phyloP scores from a whole-genome alignment of 2,888 invertebrate genomes.

The Spialia ferax region DNA sequence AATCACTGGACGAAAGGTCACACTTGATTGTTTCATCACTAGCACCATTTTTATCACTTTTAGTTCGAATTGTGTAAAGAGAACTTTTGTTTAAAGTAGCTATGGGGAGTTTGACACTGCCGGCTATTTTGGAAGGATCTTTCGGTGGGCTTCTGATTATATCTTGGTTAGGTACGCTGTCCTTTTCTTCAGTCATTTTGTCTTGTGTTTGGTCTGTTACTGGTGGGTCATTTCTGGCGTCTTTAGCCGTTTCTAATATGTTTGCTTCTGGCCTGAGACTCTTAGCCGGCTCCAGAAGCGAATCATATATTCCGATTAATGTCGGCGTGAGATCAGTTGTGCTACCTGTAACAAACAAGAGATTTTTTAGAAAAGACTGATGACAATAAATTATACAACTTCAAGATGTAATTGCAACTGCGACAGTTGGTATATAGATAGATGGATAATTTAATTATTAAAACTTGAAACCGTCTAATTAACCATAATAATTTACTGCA shows the following conservation, averaged over 20 bases:
- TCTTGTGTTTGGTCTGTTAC: slow-evolving; percentile 51
- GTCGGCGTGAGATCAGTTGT: slow-evolving; percentile 95
- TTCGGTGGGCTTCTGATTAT: slow-evolving; percentile 56
- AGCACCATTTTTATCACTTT: slow-evolving; percentile 74
- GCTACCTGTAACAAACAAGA: slow-evolving; percentile 89
- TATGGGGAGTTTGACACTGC: slow-evolving; percentile 75
- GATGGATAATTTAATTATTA: too few relatives aligned
- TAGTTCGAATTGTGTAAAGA: slow-evolving; percentile 74
- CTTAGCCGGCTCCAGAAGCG: slow-evolving; percentile 86
- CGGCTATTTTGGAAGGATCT: slow-evolving; percentile 70
- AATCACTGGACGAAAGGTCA: slow-evolving; percentile 67
- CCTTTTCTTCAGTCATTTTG: slow-evolving; percentile 57
- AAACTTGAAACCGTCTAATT: too few relatives aligned
- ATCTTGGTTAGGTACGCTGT: slow-evolving; percentile 47
- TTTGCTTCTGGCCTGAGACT: slow-evolving; percentile 66
- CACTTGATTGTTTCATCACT: slow-evolving; percentile 59
- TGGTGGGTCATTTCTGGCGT: slow-evolving; percentile 82
- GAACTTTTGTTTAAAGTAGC: slow-evolving; percentile 77
- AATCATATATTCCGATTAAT: slow-evolving; percentile 95
- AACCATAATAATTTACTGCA: slow-evolving; percentile 37
- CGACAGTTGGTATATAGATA: slow-evolving; percentile 13
- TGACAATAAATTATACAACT: neutral
- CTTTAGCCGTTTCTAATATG: slow-evolving; percentile 75
- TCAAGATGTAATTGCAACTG: neutral
- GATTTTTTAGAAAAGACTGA: neutral